phyloP scores from a whole-genome alignment of 2,113 vertebrate species.

The Muscicapa adusta region DNA sequence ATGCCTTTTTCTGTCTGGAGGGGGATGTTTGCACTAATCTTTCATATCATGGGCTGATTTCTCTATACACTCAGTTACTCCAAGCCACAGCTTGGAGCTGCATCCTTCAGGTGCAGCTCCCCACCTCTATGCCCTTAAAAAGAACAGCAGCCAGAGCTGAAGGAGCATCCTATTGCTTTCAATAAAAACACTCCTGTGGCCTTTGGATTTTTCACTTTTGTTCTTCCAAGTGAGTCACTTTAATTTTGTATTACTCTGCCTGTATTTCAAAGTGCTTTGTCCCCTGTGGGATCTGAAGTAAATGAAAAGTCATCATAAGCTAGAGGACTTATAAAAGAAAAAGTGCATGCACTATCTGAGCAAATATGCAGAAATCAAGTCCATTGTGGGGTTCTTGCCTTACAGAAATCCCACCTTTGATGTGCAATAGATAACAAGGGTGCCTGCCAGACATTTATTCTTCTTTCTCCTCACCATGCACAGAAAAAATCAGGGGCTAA shows the following conservation, averaged over 20 bases:
- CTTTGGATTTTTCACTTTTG: not conserved
- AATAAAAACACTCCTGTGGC: not conserved
- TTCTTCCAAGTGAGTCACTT: not conserved
- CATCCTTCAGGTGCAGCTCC: not conserved
- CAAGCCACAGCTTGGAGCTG: not conserved
- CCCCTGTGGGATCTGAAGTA: not conserved
- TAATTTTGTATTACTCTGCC: not conserved
- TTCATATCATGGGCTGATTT: not conserved
- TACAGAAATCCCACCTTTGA: not conserved
- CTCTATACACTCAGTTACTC: not conserved
- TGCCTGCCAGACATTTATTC: not conserved
- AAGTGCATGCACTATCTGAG: not conserved
- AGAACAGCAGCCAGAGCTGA: not conserved
- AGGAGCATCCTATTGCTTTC: not conserved
- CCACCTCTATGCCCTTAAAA: not conserved
- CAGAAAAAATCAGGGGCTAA: not conserved
- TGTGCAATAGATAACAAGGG: accelerated
- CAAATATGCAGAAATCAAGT: not conserved
- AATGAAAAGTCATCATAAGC: not conserved
- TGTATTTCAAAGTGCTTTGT: not conserved
- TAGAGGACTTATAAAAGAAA: not conserved
- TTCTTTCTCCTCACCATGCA: not conserved
- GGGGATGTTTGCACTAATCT: not conserved
- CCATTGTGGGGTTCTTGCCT: not conserved
- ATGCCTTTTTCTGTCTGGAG: not conserved